phyloP scores from a whole-genome alignment of 2,888 invertebrate species.

The Lampropteryx suffumata region DNA sequence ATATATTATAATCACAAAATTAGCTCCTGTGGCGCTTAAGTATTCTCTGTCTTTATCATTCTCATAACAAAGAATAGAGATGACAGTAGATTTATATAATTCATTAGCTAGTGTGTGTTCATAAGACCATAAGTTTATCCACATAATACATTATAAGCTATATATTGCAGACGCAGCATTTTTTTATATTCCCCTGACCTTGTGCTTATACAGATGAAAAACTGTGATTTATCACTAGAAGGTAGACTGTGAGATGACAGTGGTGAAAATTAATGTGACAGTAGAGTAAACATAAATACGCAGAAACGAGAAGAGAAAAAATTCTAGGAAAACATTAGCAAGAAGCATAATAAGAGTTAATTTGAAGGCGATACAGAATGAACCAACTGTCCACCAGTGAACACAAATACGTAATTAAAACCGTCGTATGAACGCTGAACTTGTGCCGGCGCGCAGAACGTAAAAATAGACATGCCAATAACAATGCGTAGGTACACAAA shows the following conservation, averaged over 20 bases:
- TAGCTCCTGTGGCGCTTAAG: too few species aligned
- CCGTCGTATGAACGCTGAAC: conserved; percentile 36
- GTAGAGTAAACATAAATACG: background rate
- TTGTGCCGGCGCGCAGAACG: conserved; percentile 44
- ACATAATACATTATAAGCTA: too few species aligned
- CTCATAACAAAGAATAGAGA: too few species aligned
- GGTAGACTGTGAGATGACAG: conserved; percentile 21
- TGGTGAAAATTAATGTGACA: conserved; percentile 16
- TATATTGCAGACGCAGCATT: conserved; percentile 1
- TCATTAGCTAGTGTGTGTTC: too few species aligned
- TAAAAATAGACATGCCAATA: conserved; percentile 65
- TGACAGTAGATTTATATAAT: too few species aligned
- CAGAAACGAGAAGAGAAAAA: conserved; percentile 2
- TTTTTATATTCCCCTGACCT: conserved; percentile 7
- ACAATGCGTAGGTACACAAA: conserved; percentile 55
- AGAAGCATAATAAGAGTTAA: conserved; percentile 2
- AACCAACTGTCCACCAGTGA: background rate
- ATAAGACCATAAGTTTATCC: too few species aligned
- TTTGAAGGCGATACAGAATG: background rate
- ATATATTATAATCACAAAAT: too few species aligned
- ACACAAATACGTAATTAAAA: conserved; percentile 40
- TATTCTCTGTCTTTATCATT: too few species aligned
- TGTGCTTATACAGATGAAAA: conserved; percentile 8
- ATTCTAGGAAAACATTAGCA: background rate
- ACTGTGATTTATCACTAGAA: conserved; percentile 26